Base-by-base conservation (phyloP, 37 sponge, comb jelly and placozoan genomes). In the Aplysina aerophoba region DNA sequence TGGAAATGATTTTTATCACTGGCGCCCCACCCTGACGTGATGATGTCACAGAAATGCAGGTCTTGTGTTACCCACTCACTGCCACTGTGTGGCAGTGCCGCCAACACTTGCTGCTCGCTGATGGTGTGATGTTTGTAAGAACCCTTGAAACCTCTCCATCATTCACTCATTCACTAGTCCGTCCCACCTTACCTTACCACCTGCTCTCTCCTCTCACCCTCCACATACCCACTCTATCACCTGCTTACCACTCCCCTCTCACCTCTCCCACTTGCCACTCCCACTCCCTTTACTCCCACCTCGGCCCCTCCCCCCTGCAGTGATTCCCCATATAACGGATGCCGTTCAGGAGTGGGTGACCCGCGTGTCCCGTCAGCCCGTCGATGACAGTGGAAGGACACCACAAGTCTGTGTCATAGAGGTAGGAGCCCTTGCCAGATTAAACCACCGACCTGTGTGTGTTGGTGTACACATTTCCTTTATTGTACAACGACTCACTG, bases 301-400 rank as follows among this genome's bases (percentile, higher is more conserved):
- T 3, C 62, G n/a, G 4, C 24, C 63, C 11, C n/a, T n/a, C n/a
- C 25, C 38, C 25, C 15, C 34, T 57, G 16, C 65, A 95, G 97
- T 96, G n/a, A 85, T 94, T 38, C 95, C 98, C 19, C 98, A 98
- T 66, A 85, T 98, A 28, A 98, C 98, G 5, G 98, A 98, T 81
- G 92, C 94, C 59, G 94, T 98, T 44, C 89, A 90, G 50, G 96
- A 98, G 60, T 98, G 98, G 98, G 89, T 98, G 59, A 85, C 80
- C 68, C 73, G 93, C 11, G 94, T 95, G 20, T 89, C 98, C 24
- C 40, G n/a, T 8, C 71, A 79, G 4, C 93, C 98, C 16, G 96
- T 98, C 20, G 86, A 85, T 28, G 89, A 64, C 11, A 59, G 24
- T 19, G 84, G 77, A 14, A 57, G 66, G 30, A 84, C 25, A 11